Base-by-base conservation (phyloP, 2,113 vertebrate species). In the Chaetorhynchus papuensis region DNA sequence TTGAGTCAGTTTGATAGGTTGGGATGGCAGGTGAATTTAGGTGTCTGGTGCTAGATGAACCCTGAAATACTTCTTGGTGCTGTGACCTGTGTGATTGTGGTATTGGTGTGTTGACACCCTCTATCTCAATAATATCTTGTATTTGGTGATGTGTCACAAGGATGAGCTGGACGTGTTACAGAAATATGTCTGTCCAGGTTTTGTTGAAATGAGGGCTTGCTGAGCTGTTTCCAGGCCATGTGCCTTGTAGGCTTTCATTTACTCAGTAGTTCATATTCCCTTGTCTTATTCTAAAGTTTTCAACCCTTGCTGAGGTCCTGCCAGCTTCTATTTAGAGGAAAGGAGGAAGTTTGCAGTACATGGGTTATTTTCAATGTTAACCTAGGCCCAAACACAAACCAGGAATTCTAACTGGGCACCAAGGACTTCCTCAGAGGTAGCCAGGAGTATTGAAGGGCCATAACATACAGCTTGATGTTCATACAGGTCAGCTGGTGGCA, bases 401-500 rank as follows among this genome's bases (percentile, higher is more conserved):
- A 37, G n/a, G 50, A 85, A 11, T 35, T 50, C 21, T 59, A 9
- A 49, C 13, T 53, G 80, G 26, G 39, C 20, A 13, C 1, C 4
- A 50, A 69, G 26, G 59, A 59, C 30, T 83, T 92, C 39, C 47
- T 47, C 14, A 49, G 80, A 77, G 75, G 50, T 57, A 56, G 31
- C 31, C 23, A 53, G 66, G 57, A 60, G 7, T 47, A 23, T 0
- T 44, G 74, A 63, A 47, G 50, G 37, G 22, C 42, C 2, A 1
- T 30, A 53, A 65, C 3, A 18, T 0, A 0, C 39, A 78, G 27
- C 23, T 28, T 23, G 44, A 8, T 35, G 26, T 85, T 45, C 1
- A 1, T 37, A 20, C 14, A n/a, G n/a, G 37, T 60, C 72, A 76
- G 54, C 44, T 68, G 22, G 24, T 22, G 33, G 15, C 33, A 64